Conservation (phyloP, 64 coral and sea anemone species). For the Montipora foliosa region DNA sequence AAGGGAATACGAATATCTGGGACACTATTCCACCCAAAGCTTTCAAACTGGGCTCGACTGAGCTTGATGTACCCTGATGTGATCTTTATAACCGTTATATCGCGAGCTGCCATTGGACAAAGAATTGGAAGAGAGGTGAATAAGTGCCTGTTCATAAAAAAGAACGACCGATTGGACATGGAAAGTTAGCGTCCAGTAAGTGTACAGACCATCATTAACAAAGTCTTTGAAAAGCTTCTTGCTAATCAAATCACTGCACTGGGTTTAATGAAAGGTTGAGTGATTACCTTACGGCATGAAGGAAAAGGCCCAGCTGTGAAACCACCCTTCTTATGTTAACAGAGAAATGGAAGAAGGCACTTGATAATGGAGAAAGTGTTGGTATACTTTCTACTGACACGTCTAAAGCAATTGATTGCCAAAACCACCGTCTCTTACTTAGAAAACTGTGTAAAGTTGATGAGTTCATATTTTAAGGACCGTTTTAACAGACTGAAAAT, state of each 20-base stretch:
- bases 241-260: conserved; percentile 17
- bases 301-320: too few species aligned
- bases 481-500: conserved; percentile 40
- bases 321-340: background rate
- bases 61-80: background rate
- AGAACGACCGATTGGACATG: conserved; percentile 32
- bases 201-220: conserved; percentile 31
- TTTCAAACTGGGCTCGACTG: too few species aligned
- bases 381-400: conserved; percentile 31
- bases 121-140: background rate
- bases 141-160: conserved; percentile 8
- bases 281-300: conserved; percentile 1
- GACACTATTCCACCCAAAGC: too few species aligned
- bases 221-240: conserved; percentile 60
- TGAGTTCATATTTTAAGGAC: conserved; percentile 44
- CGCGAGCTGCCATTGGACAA: too few species aligned
- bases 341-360: background rate
- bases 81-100: too few species aligned
- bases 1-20: background rate
- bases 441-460: conserved; percentile 13
- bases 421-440: conserved; percentile 37
- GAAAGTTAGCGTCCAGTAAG: conserved; percentile 53
- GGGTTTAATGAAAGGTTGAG: conserved; percentile 28
- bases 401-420: conserved; percentile 56
- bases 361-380: conserved; percentile 38